phyloP scores from a whole-genome alignment of 2,888 invertebrate species.

The Eulithis prunata region DNA sequence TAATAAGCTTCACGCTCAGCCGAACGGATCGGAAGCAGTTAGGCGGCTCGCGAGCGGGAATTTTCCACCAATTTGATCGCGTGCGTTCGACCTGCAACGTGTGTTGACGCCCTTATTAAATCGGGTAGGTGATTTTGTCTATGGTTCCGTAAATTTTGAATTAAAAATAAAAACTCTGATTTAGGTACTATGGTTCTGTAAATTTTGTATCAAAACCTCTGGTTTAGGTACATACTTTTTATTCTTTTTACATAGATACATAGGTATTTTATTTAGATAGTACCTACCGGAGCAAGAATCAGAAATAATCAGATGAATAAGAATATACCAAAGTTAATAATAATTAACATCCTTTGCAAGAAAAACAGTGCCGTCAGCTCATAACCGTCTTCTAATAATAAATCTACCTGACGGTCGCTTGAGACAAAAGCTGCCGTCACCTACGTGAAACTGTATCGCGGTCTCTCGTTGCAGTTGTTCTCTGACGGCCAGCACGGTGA shows the following conservation, averaged over 20 bases:
- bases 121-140: slow-evolving; percentile 9
- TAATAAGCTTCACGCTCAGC: slow-evolving; percentile 31
- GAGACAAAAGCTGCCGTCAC: background rate
- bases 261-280: no score
- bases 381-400: background rate
- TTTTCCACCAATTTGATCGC: slow-evolving; percentile 52
- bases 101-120: slow-evolving; percentile 40
- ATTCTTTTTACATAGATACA: no score
- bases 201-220: no score
- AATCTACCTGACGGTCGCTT: background rate
- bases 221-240: no score
- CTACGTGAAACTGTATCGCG: no score
- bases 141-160: background rate
- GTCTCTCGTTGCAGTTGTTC: no score
- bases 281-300: no score
- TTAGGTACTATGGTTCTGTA: no score
- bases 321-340: background rate
- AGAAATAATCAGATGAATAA: background rate
- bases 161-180: no score
- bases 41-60: slow-evolving; percentile 37
- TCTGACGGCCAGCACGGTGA: no score
- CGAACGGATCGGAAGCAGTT: slow-evolving; percentile 44
- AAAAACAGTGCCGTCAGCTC: background rate
- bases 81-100: slow-evolving; percentile 34
- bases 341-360: background rate